Evolutionary conservation across 2,797 vertebrate species (phyloP).

Genomic region (Sebastes aleutianus): DNA sequence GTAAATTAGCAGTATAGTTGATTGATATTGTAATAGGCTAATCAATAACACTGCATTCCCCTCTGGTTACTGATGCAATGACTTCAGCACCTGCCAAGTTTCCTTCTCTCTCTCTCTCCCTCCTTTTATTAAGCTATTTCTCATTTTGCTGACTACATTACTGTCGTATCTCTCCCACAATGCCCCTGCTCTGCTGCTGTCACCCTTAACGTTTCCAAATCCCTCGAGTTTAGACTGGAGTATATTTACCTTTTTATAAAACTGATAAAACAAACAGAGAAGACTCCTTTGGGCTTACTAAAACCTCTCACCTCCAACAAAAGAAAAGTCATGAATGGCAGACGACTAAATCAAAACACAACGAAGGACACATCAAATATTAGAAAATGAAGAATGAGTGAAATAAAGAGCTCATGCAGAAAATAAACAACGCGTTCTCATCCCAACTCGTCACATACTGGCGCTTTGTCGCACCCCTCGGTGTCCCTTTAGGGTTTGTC

Average conservation of each 20-base stretch:
- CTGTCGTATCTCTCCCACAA: conserved; percentile 31
- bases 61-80: conserved; percentile 52
- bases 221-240: conserved; percentile 12
- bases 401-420: conserved; percentile 7
- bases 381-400: neutral
- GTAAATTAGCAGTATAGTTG: conserved; percentile 64
- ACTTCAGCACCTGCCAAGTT: conserved; percentile 41
- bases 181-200: conserved; percentile 13
- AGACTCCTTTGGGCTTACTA: neutral
- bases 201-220: conserved; percentile 11
- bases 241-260: conserved; percentile 40
- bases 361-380: neutral
- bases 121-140: conserved; percentile 57
- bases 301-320: neutral
- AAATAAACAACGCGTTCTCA: neutral
- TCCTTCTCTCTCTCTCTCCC: neutral
- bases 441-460: neutral
- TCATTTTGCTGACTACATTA: conserved; percentile 63
- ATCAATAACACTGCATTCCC: conserved; percentile 63
- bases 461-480: no score
- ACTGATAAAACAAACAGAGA: conserved; percentile 31
- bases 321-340: neutral
- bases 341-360: neutral
- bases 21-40: conserved; percentile 57
- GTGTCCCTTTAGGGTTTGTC: no score